phyloP scores from a whole-genome alignment of 2,113 vertebrate species.

The Trachemys scripta region DNA sequence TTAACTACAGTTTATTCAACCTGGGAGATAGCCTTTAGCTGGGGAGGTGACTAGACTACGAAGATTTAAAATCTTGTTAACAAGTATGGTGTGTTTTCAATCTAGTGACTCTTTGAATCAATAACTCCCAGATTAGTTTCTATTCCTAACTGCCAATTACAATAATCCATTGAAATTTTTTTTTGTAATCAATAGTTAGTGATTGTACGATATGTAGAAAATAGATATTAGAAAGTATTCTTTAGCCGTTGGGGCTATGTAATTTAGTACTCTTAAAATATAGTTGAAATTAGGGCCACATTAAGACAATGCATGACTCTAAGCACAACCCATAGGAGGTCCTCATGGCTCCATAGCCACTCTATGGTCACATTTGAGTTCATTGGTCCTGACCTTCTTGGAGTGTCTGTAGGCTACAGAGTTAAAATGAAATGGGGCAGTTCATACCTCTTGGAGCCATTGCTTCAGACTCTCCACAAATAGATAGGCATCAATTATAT shows the following conservation, averaged over 20 bases:
- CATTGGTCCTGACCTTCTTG: fast-evolving
- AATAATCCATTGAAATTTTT: background rate
- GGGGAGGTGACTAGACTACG: too few relatives aligned
- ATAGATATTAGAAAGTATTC: background rate
- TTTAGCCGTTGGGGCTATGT: background rate
- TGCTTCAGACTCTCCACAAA: background rate
- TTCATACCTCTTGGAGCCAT: background rate
- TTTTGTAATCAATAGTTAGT: background rate
- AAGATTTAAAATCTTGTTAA: too few relatives aligned
- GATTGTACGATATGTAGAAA: background rate
- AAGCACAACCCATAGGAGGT: background rate
- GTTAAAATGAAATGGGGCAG: background rate
- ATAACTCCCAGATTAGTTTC: background rate
- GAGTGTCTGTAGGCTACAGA: background rate
- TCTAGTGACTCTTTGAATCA: background rate
- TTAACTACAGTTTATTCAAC: too few relatives aligned
- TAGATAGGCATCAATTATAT: background rate
- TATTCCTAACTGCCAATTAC: background rate
- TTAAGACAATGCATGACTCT: background rate
- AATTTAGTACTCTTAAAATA: background rate
- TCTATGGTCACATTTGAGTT: background rate
- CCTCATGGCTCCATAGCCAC: background rate
- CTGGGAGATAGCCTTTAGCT: too few relatives aligned
- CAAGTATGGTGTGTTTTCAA: background rate
- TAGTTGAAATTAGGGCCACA: background rate